These are phyloP conservation scores for Amia ocellicauda DNA, from an alignment of 2,113 vertebrate species.

Conservation along the genomic window DNA sequence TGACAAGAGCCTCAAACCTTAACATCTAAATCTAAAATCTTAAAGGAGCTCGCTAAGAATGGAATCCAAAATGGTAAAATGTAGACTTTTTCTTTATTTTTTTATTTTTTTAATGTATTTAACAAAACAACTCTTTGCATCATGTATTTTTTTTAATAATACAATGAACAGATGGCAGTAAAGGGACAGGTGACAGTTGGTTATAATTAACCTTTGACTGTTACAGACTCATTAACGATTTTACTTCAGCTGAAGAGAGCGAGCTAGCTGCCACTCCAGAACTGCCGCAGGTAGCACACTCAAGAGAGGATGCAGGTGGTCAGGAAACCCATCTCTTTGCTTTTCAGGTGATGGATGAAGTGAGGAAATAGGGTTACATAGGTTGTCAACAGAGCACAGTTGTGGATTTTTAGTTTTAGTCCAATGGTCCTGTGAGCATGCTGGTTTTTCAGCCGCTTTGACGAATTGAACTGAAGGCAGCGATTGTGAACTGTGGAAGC, in stretches of 20 bases:
- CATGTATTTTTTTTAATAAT: not conserved
- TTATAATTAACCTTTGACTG: slow-evolving; percentile 64
- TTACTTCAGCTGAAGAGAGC: slow-evolving; percentile 49
- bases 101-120: too few species aligned
- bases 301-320: not conserved
- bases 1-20: too few species aligned
- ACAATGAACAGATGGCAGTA: slow-evolving; percentile 23
- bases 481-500: too few species aligned
- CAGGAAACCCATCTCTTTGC: slow-evolving; percentile 17
- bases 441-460: too few species aligned
- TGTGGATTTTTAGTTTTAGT: too few species aligned
- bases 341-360: slow-evolving; percentile 39
- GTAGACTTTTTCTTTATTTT: too few species aligned
- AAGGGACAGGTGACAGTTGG: slow-evolving; percentile 47
- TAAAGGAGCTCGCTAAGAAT: too few species aligned
- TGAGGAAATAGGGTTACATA: slow-evolving; percentile 15
- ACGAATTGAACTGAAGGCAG: too few species aligned
- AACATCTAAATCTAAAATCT: too few species aligned
- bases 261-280: slow-evolving; percentile 22
- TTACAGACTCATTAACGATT: slow-evolving; percentile 46
- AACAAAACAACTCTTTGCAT: too few species aligned
- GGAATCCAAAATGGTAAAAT: too few species aligned
- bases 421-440: too few species aligned
- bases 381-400: slow-evolving; percentile 23
- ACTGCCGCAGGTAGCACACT: slow-evolving; percentile 6